A percentile compares a stretch with the other conserved stretches of the same genome.
phyloP scores from a whole-genome alignment of 2,797 vertebrate genomes.

The Argentina silus region DNA sequence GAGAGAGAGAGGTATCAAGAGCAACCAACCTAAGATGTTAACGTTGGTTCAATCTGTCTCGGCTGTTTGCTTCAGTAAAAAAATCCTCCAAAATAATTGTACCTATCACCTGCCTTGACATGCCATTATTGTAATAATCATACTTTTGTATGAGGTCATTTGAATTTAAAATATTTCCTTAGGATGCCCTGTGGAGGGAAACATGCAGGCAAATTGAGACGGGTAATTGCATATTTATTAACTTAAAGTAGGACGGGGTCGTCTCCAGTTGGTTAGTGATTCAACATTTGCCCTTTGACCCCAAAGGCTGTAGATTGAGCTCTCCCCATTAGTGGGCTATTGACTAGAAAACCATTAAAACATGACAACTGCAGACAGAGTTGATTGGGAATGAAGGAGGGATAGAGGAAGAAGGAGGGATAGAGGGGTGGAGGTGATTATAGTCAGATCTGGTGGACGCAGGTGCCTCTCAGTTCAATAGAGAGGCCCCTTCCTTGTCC shows the following conservation, averaged over 20 bases:
- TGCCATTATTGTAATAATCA: no score
- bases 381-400: slow-evolving; percentile 37
- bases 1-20: no score
- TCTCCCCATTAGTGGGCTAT: slow-evolving; percentile 39
- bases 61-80: no score
- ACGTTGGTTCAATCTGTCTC: no score
- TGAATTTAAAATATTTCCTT: not conserved
- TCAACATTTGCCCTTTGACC: slow-evolving; percentile 54
- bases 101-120: no score
- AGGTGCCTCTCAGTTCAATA: slow-evolving; percentile 46
- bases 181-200: not conserved
- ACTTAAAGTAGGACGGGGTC: slow-evolving; percentile 1
- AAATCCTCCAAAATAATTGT: no score
- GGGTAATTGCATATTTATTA: slow-evolving; percentile 18
- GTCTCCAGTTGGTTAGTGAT: slow-evolving; percentile 47
- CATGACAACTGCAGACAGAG: slow-evolving; percentile 28
- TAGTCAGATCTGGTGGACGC: slow-evolving; percentile 24
- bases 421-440: slow-evolving; percentile 17
- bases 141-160: not conserved
- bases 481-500: not conserved
- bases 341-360: slow-evolving; percentile 63
- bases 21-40: no score
- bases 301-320: slow-evolving; percentile 40
- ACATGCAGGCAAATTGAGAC: not conserved
- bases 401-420: not conserved